Evolutionary conservation across 2,113 vertebrate species (phyloP).

Genomic region (Gopherus flavomarginatus): DNA sequence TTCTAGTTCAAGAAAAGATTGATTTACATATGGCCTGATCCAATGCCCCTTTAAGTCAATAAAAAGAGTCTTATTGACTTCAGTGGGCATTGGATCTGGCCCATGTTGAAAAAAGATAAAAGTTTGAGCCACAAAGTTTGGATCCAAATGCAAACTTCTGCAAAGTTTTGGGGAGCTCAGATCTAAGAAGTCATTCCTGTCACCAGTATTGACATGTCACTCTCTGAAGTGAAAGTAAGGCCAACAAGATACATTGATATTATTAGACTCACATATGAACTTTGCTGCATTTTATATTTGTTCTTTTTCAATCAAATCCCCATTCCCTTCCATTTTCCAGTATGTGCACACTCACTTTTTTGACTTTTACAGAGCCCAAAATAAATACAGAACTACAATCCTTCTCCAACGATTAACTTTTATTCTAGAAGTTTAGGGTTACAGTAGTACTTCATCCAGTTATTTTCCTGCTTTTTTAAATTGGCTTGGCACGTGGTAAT

Average conservation of each 20-base stretch:
- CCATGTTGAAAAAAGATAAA: not conserved
- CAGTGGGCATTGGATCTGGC: not conserved
- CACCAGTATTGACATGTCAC: too few species aligned
- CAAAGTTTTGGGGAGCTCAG: not conserved
- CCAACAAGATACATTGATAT: too few species aligned
- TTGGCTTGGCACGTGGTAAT: not conserved
- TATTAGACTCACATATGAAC: too few species aligned
- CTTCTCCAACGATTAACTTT: not conserved
- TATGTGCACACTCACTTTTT: too few species aligned
- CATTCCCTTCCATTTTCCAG: too few species aligned
- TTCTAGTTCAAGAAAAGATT: not conserved
- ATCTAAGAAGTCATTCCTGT: not conserved
- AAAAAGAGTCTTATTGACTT: not conserved
- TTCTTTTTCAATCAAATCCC: too few species aligned
- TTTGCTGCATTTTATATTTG: too few species aligned
- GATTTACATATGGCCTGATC: not conserved
- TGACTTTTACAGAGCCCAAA: too few species aligned
- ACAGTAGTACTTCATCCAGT: not conserved
- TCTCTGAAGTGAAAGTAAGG: too few species aligned
- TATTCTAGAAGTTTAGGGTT: not conserved
- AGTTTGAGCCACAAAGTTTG: not conserved
- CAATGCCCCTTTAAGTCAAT: not conserved
- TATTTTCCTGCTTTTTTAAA: not conserved
- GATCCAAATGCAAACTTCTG: not conserved
- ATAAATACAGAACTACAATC: accelerated